Percentiles rank a stretch among this genome's conserved stretches.
Evolutionary conservation across 2,113 vertebrate species (phyloP).

Genomic region (Eublepharis macularius): DNA sequence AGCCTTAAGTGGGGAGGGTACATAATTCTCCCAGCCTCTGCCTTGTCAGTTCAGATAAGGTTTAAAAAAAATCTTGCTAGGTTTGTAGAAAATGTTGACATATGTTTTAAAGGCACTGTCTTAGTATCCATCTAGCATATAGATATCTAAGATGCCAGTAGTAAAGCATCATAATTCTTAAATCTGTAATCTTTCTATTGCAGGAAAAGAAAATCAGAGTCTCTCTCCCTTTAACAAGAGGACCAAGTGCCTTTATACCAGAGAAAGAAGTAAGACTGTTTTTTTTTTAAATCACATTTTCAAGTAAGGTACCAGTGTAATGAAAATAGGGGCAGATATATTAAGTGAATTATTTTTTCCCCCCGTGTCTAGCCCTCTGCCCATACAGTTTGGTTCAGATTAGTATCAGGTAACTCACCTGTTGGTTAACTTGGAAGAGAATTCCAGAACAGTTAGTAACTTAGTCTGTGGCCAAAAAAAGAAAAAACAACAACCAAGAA

Average conservation of each 20-base stretch:
- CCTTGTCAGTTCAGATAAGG: background rate
- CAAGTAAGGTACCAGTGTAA: background rate
- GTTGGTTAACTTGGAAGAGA: background rate
- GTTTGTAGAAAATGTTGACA: background rate
- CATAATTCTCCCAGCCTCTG: background rate
- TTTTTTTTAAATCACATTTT: background rate
- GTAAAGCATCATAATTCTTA: background rate
- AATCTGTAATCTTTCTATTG: slow-evolving; percentile 44
- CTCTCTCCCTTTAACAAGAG: slow-evolving; percentile 78
- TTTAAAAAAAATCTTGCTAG: background rate
- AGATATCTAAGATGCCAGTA: background rate
- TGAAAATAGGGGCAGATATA: background rate
- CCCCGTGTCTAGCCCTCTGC: too few species aligned
- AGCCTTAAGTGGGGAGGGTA: background rate
- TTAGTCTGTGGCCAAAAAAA: background rate
- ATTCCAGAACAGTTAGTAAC: background rate
- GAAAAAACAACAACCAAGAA: background rate
- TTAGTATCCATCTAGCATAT: background rate
- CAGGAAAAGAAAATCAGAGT: slow-evolving; percentile 82
- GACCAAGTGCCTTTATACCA: slow-evolving; percentile 90
- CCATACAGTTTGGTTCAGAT: background rate
- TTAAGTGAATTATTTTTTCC: background rate
- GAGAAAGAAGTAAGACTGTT: slow-evolving; percentile 81
- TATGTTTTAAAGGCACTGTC: background rate
- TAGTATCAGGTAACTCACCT: background rate